Conservation (phyloP, 2,888 invertebrate species). For the Rhopalosiphum nymphaeae region DNA sequence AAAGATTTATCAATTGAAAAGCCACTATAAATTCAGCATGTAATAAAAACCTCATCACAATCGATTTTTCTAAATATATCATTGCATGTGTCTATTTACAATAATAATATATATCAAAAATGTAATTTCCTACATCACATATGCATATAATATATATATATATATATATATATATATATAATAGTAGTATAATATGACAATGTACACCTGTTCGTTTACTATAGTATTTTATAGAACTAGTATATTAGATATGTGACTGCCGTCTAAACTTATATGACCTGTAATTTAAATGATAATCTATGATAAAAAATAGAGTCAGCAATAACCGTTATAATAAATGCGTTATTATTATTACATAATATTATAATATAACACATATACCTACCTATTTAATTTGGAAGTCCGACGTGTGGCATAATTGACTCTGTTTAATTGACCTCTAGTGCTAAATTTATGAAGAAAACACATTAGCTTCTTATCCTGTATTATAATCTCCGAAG, state of each 20-base stretch:
- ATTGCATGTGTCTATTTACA: neutral
- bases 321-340: neutral
- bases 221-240: neutral
- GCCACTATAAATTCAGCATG: neutral
- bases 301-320: neutral
- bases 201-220: neutral
- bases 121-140: neutral
- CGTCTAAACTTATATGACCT: neutral
- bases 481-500: neutral
- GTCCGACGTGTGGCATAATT: neutral
- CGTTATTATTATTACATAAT: neutral
- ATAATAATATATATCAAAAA: neutral
- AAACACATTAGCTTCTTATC: neutral
- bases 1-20: neutral
- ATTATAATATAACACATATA: neutral
- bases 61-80: neutral
- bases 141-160: too few species aligned
- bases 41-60: neutral
- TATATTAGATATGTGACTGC: neutral
- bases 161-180: neutral
- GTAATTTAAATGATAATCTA: neutral
- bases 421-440: neutral
- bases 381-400: neutral
- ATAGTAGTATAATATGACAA: neutral
- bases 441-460: neutral